Percentiles rank a stretch among this genome's conserved stretches.
phyloP scores from a whole-genome alignment of 92 coral and sea anemone genomes.

The Zoanthus solanderi region DNA sequence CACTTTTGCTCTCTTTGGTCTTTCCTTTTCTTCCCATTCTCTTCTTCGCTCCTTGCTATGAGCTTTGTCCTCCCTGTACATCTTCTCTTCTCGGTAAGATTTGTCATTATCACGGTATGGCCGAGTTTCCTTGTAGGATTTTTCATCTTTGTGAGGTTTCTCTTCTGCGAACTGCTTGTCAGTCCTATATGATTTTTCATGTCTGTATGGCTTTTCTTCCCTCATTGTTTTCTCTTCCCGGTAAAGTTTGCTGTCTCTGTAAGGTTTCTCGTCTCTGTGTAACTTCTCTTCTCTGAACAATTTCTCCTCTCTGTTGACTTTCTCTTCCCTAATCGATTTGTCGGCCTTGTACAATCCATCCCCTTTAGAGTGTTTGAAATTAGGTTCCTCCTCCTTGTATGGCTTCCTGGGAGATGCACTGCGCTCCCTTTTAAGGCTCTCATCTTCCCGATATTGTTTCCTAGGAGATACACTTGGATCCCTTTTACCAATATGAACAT shows the following conservation, averaged over 20 bases:
- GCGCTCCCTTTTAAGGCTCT: constrained; percentile 23
- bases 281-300: constrained; percentile 13
- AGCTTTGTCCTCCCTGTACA: constrained; percentile 49
- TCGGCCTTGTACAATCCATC: constrained; percentile 20
- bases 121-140: constrained; percentile 13
- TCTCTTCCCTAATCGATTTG: constrained; percentile 8
- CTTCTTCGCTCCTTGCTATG: constrained; percentile 82
- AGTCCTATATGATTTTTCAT: neutral
- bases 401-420: constrained; percentile 70
- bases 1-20: constrained; percentile 73
- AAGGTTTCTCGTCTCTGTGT: constrained; percentile 2
- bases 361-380: constrained; percentile 9
- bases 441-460: constrained; percentile 47
- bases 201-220: constrained; percentile 28
- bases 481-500: no score
- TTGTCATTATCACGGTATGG: constrained; percentile 37
- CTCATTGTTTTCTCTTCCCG: neutral
- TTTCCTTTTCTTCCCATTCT: constrained; percentile 70
- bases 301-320: constrained; percentile 32
- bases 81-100: constrained; percentile 34
- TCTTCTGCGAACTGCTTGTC: constrained; percentile 32
- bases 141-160: constrained; percentile 13
- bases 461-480: constrained; percentile 41
- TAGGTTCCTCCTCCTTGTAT: constrained; percentile 32
- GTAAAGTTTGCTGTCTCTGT: constrained; percentile 5